phyloP scores from a whole-genome alignment of 2,113 vertebrate genomes.

The Dipodomys stephensi region DNA sequence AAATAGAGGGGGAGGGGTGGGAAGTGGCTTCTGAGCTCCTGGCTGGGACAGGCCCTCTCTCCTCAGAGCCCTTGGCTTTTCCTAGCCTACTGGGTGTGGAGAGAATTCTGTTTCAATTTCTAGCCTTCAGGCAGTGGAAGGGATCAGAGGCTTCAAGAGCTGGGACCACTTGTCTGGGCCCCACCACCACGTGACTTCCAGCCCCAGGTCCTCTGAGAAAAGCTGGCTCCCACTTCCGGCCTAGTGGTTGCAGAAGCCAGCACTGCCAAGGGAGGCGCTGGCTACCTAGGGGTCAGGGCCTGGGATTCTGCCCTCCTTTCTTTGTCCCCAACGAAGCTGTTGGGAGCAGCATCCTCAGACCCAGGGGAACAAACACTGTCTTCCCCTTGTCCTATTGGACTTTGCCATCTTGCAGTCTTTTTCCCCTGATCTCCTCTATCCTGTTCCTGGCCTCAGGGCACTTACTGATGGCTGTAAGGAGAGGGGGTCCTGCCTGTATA shows the following conservation, averaged over 20 bases:
- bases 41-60: background rate
- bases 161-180: constrained; percentile 1
- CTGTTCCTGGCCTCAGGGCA: background rate
- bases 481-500: background rate
- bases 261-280: background rate
- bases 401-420: background rate
- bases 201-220: constrained; percentile 23
- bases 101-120: background rate
- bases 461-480: background rate
- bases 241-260: background rate
- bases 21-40: background rate
- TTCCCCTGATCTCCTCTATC: background rate
- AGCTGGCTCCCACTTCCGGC: background rate
- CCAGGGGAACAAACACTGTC: background rate
- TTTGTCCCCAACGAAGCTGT: background rate
- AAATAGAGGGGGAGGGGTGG: constrained; percentile 61
- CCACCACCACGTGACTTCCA: background rate
- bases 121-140: background rate
- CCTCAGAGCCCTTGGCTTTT: background rate
- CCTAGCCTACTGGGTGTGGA: background rate
- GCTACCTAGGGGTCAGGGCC: background rate
- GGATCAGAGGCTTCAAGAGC: background rate
- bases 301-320: background rate
- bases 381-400: background rate
- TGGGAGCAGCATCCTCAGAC: background rate